Evolutionary conservation across 2,797 vertebrate species (phyloP), one percentile per base, ranked within the genome.

Genomic region (Dermochelys coriacea): DNA sequence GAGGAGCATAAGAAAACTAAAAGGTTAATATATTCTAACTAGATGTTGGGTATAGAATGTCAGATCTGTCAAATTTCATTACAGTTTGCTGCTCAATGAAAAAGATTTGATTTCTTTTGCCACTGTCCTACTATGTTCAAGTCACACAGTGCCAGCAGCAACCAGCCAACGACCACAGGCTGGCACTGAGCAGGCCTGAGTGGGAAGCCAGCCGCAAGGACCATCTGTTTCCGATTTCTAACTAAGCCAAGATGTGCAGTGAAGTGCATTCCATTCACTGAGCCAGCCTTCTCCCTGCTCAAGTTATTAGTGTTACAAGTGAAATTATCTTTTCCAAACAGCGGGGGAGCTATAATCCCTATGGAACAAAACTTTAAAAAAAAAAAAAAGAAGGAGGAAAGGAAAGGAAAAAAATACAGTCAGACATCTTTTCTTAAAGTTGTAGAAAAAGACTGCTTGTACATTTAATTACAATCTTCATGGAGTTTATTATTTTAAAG

Each of bases 211-310:
- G 99, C 99, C 99, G 98, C 98, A 98, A 98, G 98, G 98, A 98
- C 99, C 99, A 99, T 99, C 99, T 99, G 99, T 98, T 99, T 98
- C 98, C 97, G 97, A 98, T 98, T 98, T 98, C 98, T 98, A 97
- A 97, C 97, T 91, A 98, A 98, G 98, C 99, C 99, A 99, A 99
- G 98, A 99, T 98, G 98, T 98, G 98, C 98, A 98, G 97, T 98
- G 98, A 98, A 98, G 98, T 98, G 98, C 98, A 97, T 98, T 98
- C 97, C 98, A 97, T 97, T 98, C 97, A 97, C 97, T 95, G 97
- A 98, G 98, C 97, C 98, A 98, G 98, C 98, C 98, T 98, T 97
- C 98, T 97, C 98, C 98, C 97, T 96, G 98, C 98, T 98, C 98
- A 97, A 98, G 97, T 98, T 98, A 98, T 98, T 98, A 98, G 98